A percentile compares a stretch with the other conserved stretches of the same genome.
These are phyloP conservation scores for Batillaria attramentaria DNA, from an alignment of 1,140 invertebrate genomes.

Conservation along the genomic window DNA sequence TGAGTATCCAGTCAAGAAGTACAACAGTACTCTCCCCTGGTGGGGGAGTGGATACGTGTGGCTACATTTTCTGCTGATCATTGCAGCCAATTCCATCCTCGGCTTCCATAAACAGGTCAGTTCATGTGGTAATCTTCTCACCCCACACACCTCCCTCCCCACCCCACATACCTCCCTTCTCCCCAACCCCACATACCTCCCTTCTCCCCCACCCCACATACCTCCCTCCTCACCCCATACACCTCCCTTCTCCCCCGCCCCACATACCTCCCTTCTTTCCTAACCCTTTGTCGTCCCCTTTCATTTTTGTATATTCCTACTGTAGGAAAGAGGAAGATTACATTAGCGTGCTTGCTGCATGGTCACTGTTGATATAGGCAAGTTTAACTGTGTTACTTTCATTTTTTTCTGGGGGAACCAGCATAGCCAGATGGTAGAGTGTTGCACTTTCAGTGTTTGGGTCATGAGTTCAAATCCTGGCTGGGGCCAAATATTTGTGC, in stretches of 20 bases:
- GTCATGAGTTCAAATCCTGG: too few species aligned
- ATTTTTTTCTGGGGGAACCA: too few species aligned
- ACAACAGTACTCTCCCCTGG: constrained; percentile 78
- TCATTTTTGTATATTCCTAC: background rate
- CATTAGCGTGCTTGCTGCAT: constrained; percentile 4
- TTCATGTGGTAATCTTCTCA: background rate
- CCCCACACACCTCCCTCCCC: too few species aligned
- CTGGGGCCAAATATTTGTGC: too few species aligned
- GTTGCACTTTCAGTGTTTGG: too few species aligned
- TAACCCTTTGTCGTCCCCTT: background rate
- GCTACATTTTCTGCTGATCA: constrained; percentile 79
- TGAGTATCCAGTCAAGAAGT: constrained; percentile 74
- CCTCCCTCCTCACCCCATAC: too few species aligned
- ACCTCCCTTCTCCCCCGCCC: too few species aligned
- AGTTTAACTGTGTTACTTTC: background rate
- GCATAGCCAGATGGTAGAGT: too few species aligned
- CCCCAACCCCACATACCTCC: too few species aligned
- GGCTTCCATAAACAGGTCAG: constrained; percentile 43
- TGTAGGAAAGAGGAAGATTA: background rate
- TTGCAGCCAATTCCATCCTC: constrained; percentile 66
- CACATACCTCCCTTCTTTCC: background rate
- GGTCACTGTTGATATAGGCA: background rate
- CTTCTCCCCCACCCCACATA: too few species aligned
- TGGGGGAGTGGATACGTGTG: constrained; percentile 82
- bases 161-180: too few species aligned